Percentiles rank a stretch among this genome's conserved stretches.
These are phyloP conservation scores for Melipona quadrifasciata DNA, from an alignment of 1,140 invertebrate species.

Conservation along the genomic window DNA sequence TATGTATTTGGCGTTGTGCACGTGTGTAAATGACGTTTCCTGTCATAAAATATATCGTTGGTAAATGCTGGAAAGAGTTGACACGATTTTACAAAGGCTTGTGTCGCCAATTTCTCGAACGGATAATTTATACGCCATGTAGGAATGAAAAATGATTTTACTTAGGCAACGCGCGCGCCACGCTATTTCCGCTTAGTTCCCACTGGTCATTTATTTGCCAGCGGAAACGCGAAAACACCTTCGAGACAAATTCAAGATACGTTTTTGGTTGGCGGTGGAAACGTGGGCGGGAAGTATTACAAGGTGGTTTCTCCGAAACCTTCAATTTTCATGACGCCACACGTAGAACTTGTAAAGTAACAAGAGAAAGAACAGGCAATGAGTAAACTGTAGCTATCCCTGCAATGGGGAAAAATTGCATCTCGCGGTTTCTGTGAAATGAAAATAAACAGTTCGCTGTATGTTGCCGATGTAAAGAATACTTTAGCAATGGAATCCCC, in stretches of 20 bases:
- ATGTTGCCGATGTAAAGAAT: no score
- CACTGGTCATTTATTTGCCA: no score
- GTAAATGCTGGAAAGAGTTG: not conserved
- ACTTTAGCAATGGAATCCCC: no score
- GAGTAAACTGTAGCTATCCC: not conserved
- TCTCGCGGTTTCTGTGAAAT: not conserved
- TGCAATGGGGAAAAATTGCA: not conserved
- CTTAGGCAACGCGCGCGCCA: not conserved
- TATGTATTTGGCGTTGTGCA: no score
- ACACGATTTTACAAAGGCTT: constrained; percentile 37
- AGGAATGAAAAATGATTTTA: not conserved
- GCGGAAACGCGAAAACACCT: not conserved
- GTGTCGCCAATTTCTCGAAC: constrained; percentile 11
- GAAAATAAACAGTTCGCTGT: not conserved
- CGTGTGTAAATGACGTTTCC: no score
- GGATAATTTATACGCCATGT: not conserved
- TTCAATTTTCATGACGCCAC: constrained; percentile 29
- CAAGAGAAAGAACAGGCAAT: not conserved
- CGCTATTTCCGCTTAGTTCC: not conserved
- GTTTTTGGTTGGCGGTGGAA: not conserved
- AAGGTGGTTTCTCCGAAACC: not conserved
- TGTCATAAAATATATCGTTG: no score
- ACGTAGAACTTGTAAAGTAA: not conserved
- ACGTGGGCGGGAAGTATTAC: not conserved
- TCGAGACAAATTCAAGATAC: not conserved